Percentiles rank a stretch among this genome's conserved stretches.
Evolutionary conservation across 2,888 invertebrate genomes (phyloP).

Genomic region (Alitta virens): DNA sequence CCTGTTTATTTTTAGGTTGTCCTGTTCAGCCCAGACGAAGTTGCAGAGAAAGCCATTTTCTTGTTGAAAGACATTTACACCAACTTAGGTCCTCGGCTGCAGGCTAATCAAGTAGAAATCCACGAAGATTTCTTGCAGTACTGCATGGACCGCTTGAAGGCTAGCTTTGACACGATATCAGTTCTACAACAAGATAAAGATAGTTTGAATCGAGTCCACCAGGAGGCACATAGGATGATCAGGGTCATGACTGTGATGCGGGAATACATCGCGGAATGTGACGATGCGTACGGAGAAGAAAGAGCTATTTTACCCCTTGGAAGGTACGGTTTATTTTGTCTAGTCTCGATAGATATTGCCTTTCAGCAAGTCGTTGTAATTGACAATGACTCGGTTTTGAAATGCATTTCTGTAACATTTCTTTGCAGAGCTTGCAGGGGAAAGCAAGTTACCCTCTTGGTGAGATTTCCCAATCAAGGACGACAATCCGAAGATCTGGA

Average conservation of each 20-base stretch:
- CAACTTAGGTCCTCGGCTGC: slow-evolving; percentile 82
- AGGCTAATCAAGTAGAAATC: slow-evolving; percentile 73
- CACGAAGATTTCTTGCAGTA: slow-evolving; percentile 90
- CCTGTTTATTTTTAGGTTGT: slow-evolving; percentile 68
- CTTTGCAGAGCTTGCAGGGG: slow-evolving; percentile 77
- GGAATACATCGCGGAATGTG: slow-evolving; percentile 94
- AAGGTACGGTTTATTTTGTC: slow-evolving; percentile 58
- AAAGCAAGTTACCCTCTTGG: slow-evolving; percentile 80
- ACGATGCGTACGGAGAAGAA: slow-evolving; percentile 72
- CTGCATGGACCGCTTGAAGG: slow-evolving; percentile 83
- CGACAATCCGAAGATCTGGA: slow-evolving; percentile 81
- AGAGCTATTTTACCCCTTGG: slow-evolving; percentile 84
- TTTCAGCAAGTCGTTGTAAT: neutral
- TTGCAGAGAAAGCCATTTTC: slow-evolving; percentile 87
- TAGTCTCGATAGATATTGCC: neutral
- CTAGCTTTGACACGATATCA: slow-evolving; percentile 70
- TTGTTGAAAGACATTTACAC: slow-evolving; percentile 90
- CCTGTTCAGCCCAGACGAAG: slow-evolving; percentile 83
- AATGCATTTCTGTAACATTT: no score
- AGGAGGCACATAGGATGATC: slow-evolving; percentile 76
- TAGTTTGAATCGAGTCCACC: slow-evolving; percentile 59
- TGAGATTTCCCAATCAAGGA: slow-evolving; percentile 83
- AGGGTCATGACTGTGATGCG: slow-evolving; percentile 89
- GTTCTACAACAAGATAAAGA: slow-evolving; percentile 57
- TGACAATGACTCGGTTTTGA: no score